Conservation (phyloP, 2,888 invertebrate species). For the Rugalucina vietnamica region DNA sequence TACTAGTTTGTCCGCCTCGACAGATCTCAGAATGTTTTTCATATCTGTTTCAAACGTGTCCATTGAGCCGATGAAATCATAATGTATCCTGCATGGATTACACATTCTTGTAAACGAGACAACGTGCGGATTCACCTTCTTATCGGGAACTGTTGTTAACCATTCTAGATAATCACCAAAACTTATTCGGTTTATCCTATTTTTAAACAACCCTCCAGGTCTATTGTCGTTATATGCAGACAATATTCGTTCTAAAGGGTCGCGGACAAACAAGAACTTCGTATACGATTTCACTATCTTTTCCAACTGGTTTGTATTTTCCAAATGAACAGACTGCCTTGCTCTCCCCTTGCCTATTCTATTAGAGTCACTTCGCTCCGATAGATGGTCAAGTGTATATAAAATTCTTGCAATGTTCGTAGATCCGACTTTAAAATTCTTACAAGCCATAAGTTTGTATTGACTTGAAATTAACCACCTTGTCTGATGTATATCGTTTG, state of each 20-base stretch:
- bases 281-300: background rate
- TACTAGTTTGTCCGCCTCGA: background rate
- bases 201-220: background rate
- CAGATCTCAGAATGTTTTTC: background rate
- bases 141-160: background rate
- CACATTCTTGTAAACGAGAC: background rate
- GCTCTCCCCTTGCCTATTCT: background rate
- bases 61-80: background rate
- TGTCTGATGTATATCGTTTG: too few species aligned
- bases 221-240: background rate
- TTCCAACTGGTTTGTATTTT: background rate
- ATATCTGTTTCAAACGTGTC: background rate
- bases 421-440: background rate
- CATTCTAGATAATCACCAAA: background rate
- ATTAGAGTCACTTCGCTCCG: background rate
- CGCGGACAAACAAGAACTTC: background rate
- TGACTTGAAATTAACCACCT: background rate
- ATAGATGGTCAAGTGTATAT: background rate
- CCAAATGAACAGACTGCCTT: background rate
- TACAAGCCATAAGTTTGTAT: background rate
- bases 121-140: background rate
- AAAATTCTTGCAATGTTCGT: background rate
- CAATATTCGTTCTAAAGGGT: background rate
- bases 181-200: background rate
- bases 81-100: background rate